A percentile compares a stretch with the other conserved stretches of the same genome.
These are phyloP conservation scores for Scaptomyza reducta DNA, from an alignment of 2,888 invertebrate species.

Conservation along the genomic window DNA sequence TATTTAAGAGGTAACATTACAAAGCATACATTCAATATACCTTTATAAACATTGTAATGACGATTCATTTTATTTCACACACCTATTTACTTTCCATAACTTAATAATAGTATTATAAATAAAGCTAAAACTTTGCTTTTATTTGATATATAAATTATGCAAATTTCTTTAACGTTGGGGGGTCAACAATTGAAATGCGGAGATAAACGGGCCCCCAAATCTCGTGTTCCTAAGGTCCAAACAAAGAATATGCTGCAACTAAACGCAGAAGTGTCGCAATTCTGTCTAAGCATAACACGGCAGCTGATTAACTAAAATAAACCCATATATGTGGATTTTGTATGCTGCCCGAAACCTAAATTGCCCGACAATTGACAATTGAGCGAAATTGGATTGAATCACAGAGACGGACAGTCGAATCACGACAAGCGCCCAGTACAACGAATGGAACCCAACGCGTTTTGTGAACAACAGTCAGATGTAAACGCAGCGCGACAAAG, in stretches of 20 bases:
- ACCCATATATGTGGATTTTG: slow-evolving; percentile 29
- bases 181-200: slow-evolving; percentile 33
- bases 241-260: slow-evolving; percentile 38
- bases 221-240: slow-evolving; percentile 32
- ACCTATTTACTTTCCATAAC: background rate
- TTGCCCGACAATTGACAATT: slow-evolving; percentile 75
- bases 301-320: slow-evolving; percentile 61
- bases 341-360: slow-evolving; percentile 62
- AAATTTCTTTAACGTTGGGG: slow-evolving; percentile 25
- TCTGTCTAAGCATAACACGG: slow-evolving; percentile 39
- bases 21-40: too few relatives aligned
- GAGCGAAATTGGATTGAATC: slow-evolving; percentile 75
- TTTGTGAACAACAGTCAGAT: slow-evolving; percentile 45
- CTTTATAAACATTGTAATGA: background rate
- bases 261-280: slow-evolving; percentile 48
- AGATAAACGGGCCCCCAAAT: slow-evolving; percentile 18
- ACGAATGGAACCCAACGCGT: slow-evolving; percentile 46
- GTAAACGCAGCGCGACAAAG: slow-evolving; percentile 28
- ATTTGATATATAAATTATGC: slow-evolving; percentile 16
- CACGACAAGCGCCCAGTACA: slow-evolving; percentile 42
- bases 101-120: slow-evolving; percentile 2
- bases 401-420: slow-evolving; percentile 30
- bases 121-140: background rate
- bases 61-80: slow-evolving; percentile 2
- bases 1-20: too few relatives aligned